A percentile compares a stretch with the other conserved stretches of the same genome.
Conservation (phyloP, 2,113 vertebrate genomes). For the Cottus gobio region DNA sequence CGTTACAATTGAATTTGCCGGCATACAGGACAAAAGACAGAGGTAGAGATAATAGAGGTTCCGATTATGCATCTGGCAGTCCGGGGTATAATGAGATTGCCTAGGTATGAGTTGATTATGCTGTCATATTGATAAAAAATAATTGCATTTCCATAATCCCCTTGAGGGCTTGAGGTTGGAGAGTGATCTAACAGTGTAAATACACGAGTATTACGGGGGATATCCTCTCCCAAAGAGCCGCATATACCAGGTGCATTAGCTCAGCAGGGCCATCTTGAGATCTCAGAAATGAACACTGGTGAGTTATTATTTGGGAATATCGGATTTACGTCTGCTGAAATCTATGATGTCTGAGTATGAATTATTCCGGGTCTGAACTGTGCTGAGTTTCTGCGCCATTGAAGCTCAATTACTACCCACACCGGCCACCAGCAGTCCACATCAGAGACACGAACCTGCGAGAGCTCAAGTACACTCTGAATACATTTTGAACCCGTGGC, state of each 20-base stretch:
- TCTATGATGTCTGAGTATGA: constrained; percentile 2
- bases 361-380: not conserved
- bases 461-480: not conserved
- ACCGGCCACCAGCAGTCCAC: constrained; percentile 2
- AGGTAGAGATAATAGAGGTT: constrained; percentile 64
- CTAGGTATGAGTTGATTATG: constrained; percentile 72
- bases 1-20: constrained; percentile 70
- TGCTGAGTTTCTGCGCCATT: constrained; percentile 1
- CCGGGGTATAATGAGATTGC: constrained; percentile 67
- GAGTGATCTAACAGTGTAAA: constrained; percentile 30
- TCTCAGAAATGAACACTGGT: not conserved
- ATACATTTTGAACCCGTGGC: not conserved
- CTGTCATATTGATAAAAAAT: constrained; percentile 70
- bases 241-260: constrained; percentile 8
- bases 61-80: constrained; percentile 70
- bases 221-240: constrained; percentile 1
- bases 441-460: constrained; percentile 8
- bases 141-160: constrained; percentile 73
- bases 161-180: constrained; percentile 46
- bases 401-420: not conserved
- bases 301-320: constrained; percentile 12
- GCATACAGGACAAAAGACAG: constrained; percentile 64
- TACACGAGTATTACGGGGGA: not conserved
- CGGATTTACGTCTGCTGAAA: constrained; percentile 9
- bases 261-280: constrained; percentile 2